A percentile compares a stretch with the other conserved stretches of the same genome.
These are phyloP conservation scores for Chrysogorgia sp. DNA, from an alignment of 92 coral and sea anemone species.

Conservation along the genomic window DNA sequence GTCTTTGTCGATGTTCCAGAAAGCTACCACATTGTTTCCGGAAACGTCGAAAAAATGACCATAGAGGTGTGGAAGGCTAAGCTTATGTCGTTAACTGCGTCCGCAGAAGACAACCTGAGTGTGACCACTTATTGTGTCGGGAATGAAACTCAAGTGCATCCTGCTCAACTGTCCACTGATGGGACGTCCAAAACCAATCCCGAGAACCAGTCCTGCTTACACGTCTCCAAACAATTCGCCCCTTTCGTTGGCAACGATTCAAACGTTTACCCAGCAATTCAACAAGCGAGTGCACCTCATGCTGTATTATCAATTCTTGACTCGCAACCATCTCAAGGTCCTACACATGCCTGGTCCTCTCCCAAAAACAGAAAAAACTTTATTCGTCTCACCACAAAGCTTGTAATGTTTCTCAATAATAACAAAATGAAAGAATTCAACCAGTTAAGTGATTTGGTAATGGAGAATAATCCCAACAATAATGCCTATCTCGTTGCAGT, in stretches of 20 bases:
- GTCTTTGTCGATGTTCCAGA: conserved; percentile 25
- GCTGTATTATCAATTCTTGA: not conserved
- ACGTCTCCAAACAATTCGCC: too few relatives aligned
- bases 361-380: not conserved
- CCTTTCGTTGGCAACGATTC: too few relatives aligned
- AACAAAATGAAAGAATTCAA: not conserved
- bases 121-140: too few relatives aligned
- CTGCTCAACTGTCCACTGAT: too few relatives aligned
- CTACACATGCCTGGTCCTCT: not conserved
- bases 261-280: too few relatives aligned
- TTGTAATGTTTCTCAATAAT: not conserved
- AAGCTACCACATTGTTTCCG: conserved; percentile 37
- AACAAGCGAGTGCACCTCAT: too few relatives aligned
- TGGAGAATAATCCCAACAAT: not conserved
- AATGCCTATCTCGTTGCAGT: not conserved
- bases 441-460: not conserved
- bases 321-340: not conserved
- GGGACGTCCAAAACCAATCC: too few relatives aligned
- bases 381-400: not conserved
- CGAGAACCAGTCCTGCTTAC: too few relatives aligned
- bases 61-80: conserved; percentile 1
- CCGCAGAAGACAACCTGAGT: too few relatives aligned
- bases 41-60: conserved; percentile 15
- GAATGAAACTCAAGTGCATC: too few relatives aligned
- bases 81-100: too few relatives aligned